Evolutionary conservation across 2,797 vertebrate genomes (phyloP), one percentile per base, ranked within the genome.

Genomic region (Muscicapa comitata): DNA sequence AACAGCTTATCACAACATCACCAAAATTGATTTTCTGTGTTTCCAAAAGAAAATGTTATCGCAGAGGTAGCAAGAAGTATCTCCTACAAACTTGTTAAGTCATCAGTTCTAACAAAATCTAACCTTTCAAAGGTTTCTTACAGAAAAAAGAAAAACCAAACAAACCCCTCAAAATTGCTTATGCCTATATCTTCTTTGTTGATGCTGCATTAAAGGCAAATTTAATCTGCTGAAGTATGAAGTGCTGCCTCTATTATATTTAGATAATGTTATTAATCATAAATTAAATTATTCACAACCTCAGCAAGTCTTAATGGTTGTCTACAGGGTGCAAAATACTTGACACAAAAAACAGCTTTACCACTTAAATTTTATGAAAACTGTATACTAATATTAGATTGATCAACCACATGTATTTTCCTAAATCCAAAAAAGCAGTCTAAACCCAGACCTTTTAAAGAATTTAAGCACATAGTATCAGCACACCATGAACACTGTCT

Each of bases 241-340:
- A 51, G 48, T 78, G 33, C 45, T 79, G n/a, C 65, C 51, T 73
- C 90, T 79, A 80, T 80, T 72, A 68, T 47, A 94, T 88, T 85
- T 93, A 91, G 93, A 74, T 86, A 92, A 94, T 71, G 86, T 88
- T 90, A 97, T 96, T 97, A 96, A 98, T 96, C 95, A 96, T 91
- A 76, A 94, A 81, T 94, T 96, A 95, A 93, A 87, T 89, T 65
- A 97, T 95, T 97, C 90, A 93, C 35, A 68, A 96, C 73, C 93
- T 94, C 95, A 95, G 84, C 12, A 5, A 96, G 65, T 59, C 80
- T 96, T 91, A 94, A 90, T 45, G 76, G 38, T 26, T 94, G 71
- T 38, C 63, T 81, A 92, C 51, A 86, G 93, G n/a, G 57, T 79
- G 89, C 35, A 93, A 86, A 66, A 86, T 45, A 94, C 75, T 94